Conservation (phyloP, 1,140 invertebrate species). For the Trichonephila clavipes region DNA sequence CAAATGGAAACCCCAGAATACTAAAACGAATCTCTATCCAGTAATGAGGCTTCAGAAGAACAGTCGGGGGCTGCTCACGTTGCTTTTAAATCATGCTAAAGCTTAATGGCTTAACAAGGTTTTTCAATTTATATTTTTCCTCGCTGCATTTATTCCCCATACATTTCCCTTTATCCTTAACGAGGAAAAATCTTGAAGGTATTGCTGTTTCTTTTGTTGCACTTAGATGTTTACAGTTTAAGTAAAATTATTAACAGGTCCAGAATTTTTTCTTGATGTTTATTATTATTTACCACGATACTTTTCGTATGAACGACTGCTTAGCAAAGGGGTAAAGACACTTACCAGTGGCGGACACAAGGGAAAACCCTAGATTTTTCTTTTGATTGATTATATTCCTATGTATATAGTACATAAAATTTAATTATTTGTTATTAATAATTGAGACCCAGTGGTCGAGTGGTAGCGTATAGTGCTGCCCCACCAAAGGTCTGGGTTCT, state of each 20-base stretch:
- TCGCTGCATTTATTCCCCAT: slow-evolving; percentile 19
- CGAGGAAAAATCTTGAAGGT: background rate
- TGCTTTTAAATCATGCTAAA: slow-evolving; percentile 67
- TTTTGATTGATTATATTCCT: too few relatives aligned
- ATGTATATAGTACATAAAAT: too few relatives aligned
- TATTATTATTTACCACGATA: background rate
- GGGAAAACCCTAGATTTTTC: too few relatives aligned
- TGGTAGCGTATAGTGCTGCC: too few relatives aligned
- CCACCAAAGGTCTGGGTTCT: too few relatives aligned
- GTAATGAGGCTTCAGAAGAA: slow-evolving; percentile 66
- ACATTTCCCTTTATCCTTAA: background rate
- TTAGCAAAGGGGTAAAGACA: background rate
- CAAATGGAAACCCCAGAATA: slow-evolving; percentile 59
- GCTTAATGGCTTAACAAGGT: slow-evolving; percentile 67
- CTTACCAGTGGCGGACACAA: background rate
- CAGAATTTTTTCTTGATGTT: background rate
- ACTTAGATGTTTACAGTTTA: background rate
- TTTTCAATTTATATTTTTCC: slow-evolving; percentile 70
- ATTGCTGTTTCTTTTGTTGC: background rate
- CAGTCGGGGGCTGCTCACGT: slow-evolving; percentile 51
- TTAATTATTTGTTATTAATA: too few relatives aligned
- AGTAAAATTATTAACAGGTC: background rate
- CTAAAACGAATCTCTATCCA: slow-evolving; percentile 58
- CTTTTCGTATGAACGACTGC: background rate
- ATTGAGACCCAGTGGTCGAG: too few relatives aligned